These are phyloP conservation scores for Adoxophyes honmai DNA, from an alignment of 1,140 invertebrate genomes.

Conservation along the genomic window DNA sequence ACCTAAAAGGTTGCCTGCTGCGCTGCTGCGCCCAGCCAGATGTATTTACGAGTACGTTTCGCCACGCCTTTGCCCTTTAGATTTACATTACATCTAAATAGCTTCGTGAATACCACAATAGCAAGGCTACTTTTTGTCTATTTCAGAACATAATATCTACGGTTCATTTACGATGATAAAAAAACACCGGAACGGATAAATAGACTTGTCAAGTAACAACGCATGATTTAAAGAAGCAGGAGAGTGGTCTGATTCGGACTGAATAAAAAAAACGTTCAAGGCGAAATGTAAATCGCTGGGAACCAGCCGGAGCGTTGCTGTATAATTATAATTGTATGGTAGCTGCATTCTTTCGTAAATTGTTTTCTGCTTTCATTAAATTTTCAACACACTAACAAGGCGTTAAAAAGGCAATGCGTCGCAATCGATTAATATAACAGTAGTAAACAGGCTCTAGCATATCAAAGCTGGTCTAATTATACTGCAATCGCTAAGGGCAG, in stretches of 20 bases:
- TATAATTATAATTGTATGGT: background rate
- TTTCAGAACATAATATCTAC: slow-evolving; percentile 11
- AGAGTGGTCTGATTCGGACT: background rate
- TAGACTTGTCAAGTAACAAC: slow-evolving; percentile 12
- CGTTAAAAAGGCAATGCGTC: slow-evolving; percentile 7
- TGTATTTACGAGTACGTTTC: slow-evolving; percentile 60
- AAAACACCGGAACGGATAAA: slow-evolving; percentile 7
- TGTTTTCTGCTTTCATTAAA: too few species aligned
- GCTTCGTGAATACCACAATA: slow-evolving; percentile 38
- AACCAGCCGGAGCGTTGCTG: background rate
- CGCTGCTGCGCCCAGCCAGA: slow-evolving; percentile 37
- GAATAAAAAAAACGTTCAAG: slow-evolving; percentile 9
- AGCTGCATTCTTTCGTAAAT: background rate
- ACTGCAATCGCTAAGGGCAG: slow-evolving; percentile 44
- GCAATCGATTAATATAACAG: slow-evolving; percentile 22
- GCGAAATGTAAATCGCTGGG: background rate
- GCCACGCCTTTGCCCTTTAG: slow-evolving; percentile 66
- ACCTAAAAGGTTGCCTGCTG: slow-evolving; percentile 67
- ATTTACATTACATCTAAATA: slow-evolving; percentile 63
- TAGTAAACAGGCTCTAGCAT: slow-evolving; percentile 23
- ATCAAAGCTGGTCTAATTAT: slow-evolving; percentile 45
- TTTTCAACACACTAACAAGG: background rate
- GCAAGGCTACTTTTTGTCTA: slow-evolving; percentile 22
- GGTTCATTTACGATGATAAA: slow-evolving; percentile 9
- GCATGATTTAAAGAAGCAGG: slow-evolving; percentile 9